Evolutionary conservation across 2,797 vertebrate species (phyloP).

Genomic region (Mycteria americana): DNA sequence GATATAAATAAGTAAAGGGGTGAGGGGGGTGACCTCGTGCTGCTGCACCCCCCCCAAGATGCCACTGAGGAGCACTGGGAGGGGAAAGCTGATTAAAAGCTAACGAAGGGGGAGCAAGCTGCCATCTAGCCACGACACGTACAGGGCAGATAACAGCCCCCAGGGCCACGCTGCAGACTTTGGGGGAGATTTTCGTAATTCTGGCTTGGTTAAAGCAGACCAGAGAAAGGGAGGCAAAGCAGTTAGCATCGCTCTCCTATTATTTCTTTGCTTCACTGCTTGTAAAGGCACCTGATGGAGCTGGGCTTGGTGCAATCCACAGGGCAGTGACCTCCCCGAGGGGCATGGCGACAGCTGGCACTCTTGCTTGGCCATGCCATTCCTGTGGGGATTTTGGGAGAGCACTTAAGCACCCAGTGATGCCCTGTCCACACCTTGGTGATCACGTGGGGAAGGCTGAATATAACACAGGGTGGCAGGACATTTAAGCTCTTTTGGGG

Average conservation of each 20-base stretch:
- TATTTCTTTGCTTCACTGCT: background rate
- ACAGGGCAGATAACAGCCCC: background rate
- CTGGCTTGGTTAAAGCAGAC: background rate
- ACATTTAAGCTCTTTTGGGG: background rate
- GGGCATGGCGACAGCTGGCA: background rate
- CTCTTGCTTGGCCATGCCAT: background rate
- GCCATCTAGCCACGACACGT: accelerated
- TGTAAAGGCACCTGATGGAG: background rate
- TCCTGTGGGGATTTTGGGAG: background rate
- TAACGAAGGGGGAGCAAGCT: accelerated
- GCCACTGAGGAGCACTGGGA: background rate
- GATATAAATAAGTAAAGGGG: background rate
- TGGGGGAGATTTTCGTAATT: background rate
- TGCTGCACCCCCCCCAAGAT: background rate
- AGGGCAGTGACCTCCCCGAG: background rate
- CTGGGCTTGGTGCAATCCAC: background rate
- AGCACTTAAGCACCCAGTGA: background rate
- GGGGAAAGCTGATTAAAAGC: background rate
- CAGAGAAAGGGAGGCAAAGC: background rate
- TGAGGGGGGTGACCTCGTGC: background rate
- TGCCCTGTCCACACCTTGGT: background rate
- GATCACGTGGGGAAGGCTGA: background rate
- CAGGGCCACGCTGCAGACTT: accelerated
- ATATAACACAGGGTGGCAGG: accelerated
- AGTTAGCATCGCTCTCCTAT: background rate